Evolutionary conservation across 1,140 invertebrate genomes (phyloP).

Genomic region (Tetramorium alpestre): DNA sequence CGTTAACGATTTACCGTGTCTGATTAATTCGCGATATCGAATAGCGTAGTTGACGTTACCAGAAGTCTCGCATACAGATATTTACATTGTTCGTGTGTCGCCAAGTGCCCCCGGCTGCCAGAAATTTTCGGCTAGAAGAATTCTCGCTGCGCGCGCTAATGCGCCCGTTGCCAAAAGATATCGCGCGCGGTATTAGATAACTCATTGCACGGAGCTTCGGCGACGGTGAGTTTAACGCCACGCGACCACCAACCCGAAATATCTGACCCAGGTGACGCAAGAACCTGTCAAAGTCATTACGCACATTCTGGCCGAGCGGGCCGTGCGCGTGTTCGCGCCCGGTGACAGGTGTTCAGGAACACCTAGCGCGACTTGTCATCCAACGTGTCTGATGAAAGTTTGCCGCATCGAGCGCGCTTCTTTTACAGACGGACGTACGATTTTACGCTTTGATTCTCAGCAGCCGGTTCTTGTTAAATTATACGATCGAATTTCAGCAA

Average conservation of each 20-base stretch:
- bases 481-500: background rate
- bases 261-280: slow-evolving; percentile 78
- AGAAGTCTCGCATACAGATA: background rate
- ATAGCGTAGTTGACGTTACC: background rate
- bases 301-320: slow-evolving; percentile 29
- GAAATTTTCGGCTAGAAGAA: slow-evolving; percentile 63
- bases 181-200: slow-evolving; percentile 72
- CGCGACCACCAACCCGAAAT: slow-evolving; percentile 74
- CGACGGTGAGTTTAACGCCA: slow-evolving; percentile 71
- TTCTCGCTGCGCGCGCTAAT: slow-evolving; percentile 51
- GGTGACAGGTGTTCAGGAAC: slow-evolving; percentile 71
- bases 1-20: background rate
- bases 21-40: background rate
- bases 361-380: slow-evolving; percentile 57
- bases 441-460: background rate
- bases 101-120: slow-evolving; percentile 56
- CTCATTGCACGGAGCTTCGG: slow-evolving; percentile 22
- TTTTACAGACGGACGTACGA: background rate
- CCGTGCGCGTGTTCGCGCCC: slow-evolving; percentile 53
- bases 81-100: slow-evolving; percentile 37
- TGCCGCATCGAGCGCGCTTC: background rate
- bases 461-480: background rate
- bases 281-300: slow-evolving; percentile 71
- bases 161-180: slow-evolving; percentile 66
- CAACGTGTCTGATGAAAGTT: slow-evolving; percentile 35